Conservation (phyloP, 2,797 vertebrate genomes). For the Lutjanus campechanus region DNA sequence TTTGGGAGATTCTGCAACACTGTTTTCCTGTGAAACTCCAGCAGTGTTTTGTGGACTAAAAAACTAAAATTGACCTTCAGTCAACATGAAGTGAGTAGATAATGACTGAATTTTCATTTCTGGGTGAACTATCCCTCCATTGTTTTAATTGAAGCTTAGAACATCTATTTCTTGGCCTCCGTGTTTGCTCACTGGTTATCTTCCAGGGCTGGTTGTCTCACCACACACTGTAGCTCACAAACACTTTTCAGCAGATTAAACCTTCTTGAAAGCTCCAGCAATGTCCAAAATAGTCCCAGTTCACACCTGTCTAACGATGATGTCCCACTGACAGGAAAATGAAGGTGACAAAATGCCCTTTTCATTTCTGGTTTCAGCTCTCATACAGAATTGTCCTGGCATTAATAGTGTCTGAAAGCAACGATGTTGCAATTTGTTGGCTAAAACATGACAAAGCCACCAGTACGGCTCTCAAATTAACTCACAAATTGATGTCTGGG, state of each 20-base stretch:
- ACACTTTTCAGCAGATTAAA: background rate
- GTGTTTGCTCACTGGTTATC: background rate
- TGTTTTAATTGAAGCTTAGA: background rate
- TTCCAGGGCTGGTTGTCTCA: background rate
- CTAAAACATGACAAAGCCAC: constrained; percentile 2
- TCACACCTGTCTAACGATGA: background rate
- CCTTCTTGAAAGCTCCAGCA: background rate
- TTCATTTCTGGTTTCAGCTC: background rate
- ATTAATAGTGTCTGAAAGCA: background rate
- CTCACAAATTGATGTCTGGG: background rate
- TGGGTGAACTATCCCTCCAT: too few species aligned
- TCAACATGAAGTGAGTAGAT: too few species aligned
- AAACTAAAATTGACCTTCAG: too few species aligned
- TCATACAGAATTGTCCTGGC: background rate
- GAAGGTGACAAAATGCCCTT: background rate
- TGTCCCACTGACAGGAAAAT: background rate
- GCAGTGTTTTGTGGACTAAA: too few species aligned
- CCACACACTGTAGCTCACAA: background rate
- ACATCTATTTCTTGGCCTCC: background rate
- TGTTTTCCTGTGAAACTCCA: too few species aligned
- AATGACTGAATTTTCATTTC: too few species aligned
- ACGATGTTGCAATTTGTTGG: background rate
- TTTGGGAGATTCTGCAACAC: too few species aligned
- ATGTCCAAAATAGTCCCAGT: background rate
- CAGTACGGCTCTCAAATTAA: background rate